phyloP scores from a whole-genome alignment of 2,888 invertebrate genomes.

The Xiphydria camelus region DNA sequence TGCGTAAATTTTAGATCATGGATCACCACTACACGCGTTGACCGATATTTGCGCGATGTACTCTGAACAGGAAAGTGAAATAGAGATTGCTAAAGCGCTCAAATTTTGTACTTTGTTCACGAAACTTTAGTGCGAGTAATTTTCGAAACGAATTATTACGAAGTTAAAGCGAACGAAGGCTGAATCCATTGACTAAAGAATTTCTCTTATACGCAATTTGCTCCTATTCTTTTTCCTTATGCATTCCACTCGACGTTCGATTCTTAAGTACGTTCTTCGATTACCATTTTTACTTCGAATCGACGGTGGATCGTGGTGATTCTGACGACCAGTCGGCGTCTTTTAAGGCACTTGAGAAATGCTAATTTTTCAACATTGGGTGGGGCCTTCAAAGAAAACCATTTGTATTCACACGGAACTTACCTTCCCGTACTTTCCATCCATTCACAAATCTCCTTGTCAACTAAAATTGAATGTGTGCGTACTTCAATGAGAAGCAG shows the following conservation, averaged over 20 bases:
- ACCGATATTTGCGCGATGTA: constrained; percentile 27
- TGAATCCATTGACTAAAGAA: too few species aligned
- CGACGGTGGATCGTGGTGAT: constrained; percentile 34
- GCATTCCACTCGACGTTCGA: neutral
- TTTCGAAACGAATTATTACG: too few species aligned
- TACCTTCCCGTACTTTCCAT: constrained; percentile 23
- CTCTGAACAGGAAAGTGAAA: too few species aligned
- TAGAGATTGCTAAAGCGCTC: too few species aligned
- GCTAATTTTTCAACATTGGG: constrained; percentile 43
- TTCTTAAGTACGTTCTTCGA: neutral
- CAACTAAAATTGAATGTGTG: constrained; percentile 28
- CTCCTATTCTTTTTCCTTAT: too few species aligned
- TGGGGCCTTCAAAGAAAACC: constrained; percentile 33
- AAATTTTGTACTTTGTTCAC: too few species aligned
- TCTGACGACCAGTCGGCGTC: constrained; percentile 33
- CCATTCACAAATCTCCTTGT: constrained; percentile 28
- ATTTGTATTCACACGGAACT: constrained; percentile 27
- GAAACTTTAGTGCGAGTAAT: too few species aligned
- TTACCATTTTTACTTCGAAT: constrained; percentile 17
- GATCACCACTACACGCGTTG: too few species aligned
- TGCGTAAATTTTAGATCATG: too few species aligned
- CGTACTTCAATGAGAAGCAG: constrained; percentile 31
- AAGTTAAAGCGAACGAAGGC: too few species aligned
- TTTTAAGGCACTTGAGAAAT: constrained; percentile 52
- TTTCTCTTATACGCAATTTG: too few species aligned